These are phyloP conservation scores for Aplysia californica DNA, from an alignment of 1,140 invertebrate genomes.

Conservation along the genomic window DNA sequence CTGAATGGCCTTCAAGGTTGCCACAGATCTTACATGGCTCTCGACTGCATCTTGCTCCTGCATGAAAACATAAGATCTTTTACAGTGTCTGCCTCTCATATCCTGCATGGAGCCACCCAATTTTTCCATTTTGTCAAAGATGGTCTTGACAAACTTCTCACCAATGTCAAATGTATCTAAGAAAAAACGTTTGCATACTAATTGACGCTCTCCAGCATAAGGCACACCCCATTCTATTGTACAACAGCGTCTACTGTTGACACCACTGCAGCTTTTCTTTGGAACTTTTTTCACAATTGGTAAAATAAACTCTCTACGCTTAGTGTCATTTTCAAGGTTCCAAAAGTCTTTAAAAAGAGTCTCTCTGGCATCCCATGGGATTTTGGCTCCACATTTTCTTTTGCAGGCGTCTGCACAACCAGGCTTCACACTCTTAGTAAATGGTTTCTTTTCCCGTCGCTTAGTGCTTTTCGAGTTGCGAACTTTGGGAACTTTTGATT, in stretches of 20 bases:
- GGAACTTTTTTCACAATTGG: constrained; percentile 8
- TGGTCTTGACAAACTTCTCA: constrained; percentile 1
- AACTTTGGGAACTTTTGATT: neutral
- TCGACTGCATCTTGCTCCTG: neutral
- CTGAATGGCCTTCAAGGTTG: neutral
- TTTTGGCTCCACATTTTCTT: constrained; percentile 5
- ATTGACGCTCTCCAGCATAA: neutral
- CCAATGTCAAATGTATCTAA: constrained; percentile 13
- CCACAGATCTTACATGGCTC: neutral
- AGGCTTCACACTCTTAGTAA: neutral
- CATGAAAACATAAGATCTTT: neutral
- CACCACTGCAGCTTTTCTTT: constrained; percentile 12
- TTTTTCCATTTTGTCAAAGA: neutral
- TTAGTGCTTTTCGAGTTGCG: neutral
- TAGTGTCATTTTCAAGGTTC: neutral
- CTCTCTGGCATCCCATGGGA: neutral
- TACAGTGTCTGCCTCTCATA: neutral
- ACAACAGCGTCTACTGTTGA: constrained; percentile 1
- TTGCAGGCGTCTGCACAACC: neutral
- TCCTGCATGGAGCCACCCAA: neutral
- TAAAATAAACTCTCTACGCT: neutral
- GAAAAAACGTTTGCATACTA: constrained; percentile 15
- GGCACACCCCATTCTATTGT: neutral
- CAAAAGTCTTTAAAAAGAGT: neutral
- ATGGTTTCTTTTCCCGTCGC: neutral